Conservation (phyloP, 2,888 invertebrate species). For the Luperina testacea region DNA sequence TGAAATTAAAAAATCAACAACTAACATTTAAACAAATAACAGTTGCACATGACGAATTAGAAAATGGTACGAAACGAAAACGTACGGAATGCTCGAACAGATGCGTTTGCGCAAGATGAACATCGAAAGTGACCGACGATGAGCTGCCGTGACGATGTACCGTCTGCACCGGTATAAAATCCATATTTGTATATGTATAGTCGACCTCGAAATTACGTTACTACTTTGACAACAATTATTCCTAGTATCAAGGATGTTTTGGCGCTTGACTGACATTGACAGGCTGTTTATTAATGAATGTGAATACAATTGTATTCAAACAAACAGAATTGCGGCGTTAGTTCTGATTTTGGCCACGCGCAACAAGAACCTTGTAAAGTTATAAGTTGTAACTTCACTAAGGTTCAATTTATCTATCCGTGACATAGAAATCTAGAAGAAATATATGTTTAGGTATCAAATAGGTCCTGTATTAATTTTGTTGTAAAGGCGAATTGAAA, state of each 20-base stretch:
- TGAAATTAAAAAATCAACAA: slow-evolving; percentile 54
- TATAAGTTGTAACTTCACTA: not conserved
- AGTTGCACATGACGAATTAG: slow-evolving; percentile 65
- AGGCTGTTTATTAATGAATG: not conserved
- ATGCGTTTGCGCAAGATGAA: slow-evolving; percentile 74
- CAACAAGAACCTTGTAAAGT: not conserved
- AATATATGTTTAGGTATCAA: too few species aligned
- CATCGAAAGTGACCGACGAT: slow-evolving; percentile 83
- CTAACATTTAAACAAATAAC: slow-evolving; percentile 58
- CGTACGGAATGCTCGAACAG: slow-evolving; percentile 72
- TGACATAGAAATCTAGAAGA: not conserved
- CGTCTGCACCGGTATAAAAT: slow-evolving; percentile 68
- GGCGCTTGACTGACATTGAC: not conserved
- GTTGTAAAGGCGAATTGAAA: too few species aligned
- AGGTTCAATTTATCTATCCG: not conserved
- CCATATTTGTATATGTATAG: slow-evolving; percentile 7
- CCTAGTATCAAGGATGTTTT: not conserved
- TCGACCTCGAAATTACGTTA: not conserved
- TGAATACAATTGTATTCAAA: not conserved
- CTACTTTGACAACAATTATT: not conserved
- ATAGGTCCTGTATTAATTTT: too few species aligned
- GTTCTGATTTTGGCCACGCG: not conserved
- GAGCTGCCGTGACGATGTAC: slow-evolving; percentile 70
- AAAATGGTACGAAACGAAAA: slow-evolving; percentile 68
- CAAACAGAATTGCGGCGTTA: not conserved